phyloP scores from a whole-genome alignment of 92 coral and sea anemone genomes.

The Epizoanthus rinbou region DNA sequence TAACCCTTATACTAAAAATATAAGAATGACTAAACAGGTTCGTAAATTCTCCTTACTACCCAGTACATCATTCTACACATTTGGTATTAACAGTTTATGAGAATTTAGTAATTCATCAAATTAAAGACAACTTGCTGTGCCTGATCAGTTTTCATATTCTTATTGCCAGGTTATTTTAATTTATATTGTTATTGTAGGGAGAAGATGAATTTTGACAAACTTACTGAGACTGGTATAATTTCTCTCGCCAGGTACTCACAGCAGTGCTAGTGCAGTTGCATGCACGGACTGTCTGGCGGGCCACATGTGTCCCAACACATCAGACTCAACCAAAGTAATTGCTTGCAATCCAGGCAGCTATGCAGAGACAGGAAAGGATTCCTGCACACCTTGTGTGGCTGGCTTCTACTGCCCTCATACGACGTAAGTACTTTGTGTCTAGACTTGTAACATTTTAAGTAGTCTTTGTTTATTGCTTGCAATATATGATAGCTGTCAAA shows the following conservation, averaged over 20 bases:
- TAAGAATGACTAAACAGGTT: too few relatives aligned
- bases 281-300: constrained; percentile 89
- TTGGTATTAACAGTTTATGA: neutral
- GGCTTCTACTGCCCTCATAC: constrained; percentile 74
- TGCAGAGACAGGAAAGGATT: constrained; percentile 49
- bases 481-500: too few relatives aligned
- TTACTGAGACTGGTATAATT: neutral
- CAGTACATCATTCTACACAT: too few relatives aligned
- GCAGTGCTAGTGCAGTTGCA: constrained; percentile 58
- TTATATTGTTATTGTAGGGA: too few relatives aligned
- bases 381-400: constrained; percentile 63
- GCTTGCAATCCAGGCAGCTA: constrained; percentile 71
- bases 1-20: too few relatives aligned
- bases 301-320: constrained; percentile 74
- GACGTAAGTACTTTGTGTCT: constrained; percentile 54
- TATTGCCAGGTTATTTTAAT: too few relatives aligned
- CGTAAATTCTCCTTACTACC: too few relatives aligned
- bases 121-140: too few relatives aligned
- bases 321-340: constrained; percentile 50
- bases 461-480: neutral
- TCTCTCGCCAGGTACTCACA: constrained; percentile 70
- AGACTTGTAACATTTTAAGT: neutral
- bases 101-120: neutral
- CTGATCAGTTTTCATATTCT: too few relatives aligned
- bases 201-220: too few relatives aligned